These are phyloP conservation scores for Bos javanicus DNA, from an alignment of 2,113 vertebrate species.

Conservation along the genomic window DNA sequence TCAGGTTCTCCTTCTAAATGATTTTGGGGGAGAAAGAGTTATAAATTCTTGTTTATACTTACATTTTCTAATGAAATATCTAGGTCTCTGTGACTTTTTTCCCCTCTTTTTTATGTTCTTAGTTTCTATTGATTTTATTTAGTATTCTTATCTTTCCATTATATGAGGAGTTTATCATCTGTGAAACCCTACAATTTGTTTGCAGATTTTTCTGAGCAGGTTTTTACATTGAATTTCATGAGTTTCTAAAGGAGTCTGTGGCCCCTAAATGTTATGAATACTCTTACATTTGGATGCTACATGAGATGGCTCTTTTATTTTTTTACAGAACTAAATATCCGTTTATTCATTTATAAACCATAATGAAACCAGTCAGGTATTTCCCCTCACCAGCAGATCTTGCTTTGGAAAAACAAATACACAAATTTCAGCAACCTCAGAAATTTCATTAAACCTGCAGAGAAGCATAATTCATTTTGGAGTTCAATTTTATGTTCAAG, in stretches of 20 bases:
- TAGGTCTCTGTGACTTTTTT: not conserved
- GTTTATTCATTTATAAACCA: constrained; percentile 65
- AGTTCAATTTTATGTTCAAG: not conserved
- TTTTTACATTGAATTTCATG: not conserved
- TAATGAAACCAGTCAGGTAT: constrained; percentile 50
- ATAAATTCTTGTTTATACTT: not conserved
- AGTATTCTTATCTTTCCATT: not conserved
- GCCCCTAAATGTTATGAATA: not conserved
- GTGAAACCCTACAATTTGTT: not conserved
- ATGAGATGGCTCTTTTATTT: not conserved
- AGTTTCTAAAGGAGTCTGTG: not conserved
- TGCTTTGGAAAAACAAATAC: constrained; percentile 25
- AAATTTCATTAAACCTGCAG: constrained; percentile 37
- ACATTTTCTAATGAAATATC: not conserved
- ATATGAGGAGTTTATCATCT: not conserved
- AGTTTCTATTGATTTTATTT: not conserved
- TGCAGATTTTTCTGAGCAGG: not conserved
- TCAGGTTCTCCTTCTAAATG: not conserved
- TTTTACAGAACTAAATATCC: constrained; percentile 66
- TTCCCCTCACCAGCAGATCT: constrained; percentile 30
- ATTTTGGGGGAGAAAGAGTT: not conserved
- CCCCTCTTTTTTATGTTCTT: not conserved
- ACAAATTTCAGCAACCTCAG: constrained; percentile 32
- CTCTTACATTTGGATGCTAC: not conserved
- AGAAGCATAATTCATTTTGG: constrained; percentile 38